Base-by-base conservation (phyloP, 2,888 invertebrate species). In the Zele albiditarsus region DNA sequence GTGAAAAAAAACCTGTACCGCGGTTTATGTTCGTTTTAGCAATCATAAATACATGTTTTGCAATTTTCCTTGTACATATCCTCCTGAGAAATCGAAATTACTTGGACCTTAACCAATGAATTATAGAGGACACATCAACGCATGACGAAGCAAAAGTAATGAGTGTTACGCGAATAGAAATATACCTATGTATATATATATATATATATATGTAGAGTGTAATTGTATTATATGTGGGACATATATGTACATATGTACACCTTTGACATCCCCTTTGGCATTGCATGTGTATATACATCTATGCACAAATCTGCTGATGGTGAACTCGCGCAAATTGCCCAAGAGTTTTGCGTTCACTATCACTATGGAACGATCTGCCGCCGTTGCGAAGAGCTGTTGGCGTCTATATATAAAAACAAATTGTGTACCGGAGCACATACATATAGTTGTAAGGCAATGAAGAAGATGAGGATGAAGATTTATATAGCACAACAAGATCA, bases 291-390 rank as follows among this genome's bases (percentile, higher is more conserved):
- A 10, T 46, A 46, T 46, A 46, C n/a, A 46, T 46, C n/a, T 16
- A 20, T 23, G 23, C 53, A 53, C 53, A 53, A 53, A 53, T 20
- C 53, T 53, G 53, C 20, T 53, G 53, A 53, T 53, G 53, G 20
- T 23, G 8, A 20, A 53, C 53, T 53, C 20, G 20, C 20, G 20
- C 20, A 20, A 53, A 62, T 62, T 62, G 62, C 62, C 16, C 62
- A 62, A 62, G 3, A 62, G 20, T 20, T 62, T n/a, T 62, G 31
- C 53, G 31, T 31, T 28, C 20, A 62, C 31, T 62, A 62, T 62
- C 62, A 20, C 62, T 62, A 27, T 31, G 14, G 31, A 31, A 68
- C 73, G 31, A 69, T 42, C 65, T 73, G 31, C 53, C 57, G 72
- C 31, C 25, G 25, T 38, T 46, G 49, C 62, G 27, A 42, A 46